These are phyloP conservation scores for Bombus waltoni DNA, from an alignment of 1,140 invertebrate genomes.

Conservation along the genomic window DNA sequence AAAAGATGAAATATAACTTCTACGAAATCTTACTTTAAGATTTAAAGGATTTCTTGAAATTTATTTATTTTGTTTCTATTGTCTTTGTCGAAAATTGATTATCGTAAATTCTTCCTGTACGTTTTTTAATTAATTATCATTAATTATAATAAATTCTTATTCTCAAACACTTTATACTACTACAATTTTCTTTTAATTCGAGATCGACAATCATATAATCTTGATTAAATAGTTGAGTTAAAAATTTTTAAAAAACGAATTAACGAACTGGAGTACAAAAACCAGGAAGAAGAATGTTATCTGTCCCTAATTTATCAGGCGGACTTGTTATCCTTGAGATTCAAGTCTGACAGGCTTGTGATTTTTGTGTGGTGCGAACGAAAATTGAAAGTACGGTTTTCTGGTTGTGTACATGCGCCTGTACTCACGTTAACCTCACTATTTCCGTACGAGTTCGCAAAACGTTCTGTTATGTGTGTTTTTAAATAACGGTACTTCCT, in stretches of 20 bases:
- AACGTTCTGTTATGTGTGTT: background rate
- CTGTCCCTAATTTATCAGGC: conserved; percentile 8
- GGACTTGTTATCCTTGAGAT: conserved; percentile 21
- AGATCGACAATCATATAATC: background rate
- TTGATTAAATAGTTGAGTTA: too few relatives aligned
- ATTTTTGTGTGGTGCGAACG: conserved; percentile 5
- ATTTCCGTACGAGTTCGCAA: background rate
- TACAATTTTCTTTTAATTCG: background rate
- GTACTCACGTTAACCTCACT: background rate
- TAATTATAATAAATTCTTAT: background rate
- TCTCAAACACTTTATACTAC: background rate
- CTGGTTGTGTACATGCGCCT: background rate
- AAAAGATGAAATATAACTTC: background rate
- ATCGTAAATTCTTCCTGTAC: background rate
- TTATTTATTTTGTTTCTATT: background rate
- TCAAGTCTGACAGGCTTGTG: background rate
- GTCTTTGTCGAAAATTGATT: too few relatives aligned
- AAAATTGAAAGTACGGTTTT: conserved; percentile 36
- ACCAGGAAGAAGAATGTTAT: conserved; percentile 24
- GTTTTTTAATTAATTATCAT: background rate
- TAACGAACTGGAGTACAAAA: background rate
- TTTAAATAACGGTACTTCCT: background rate
- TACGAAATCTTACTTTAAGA: too few relatives aligned
- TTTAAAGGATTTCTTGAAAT: too few relatives aligned
- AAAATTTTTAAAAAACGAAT: too few relatives aligned